These are phyloP conservation scores for Pelmatolapia mariae DNA, from an alignment of 2,113 vertebrate genomes.

Conservation along the genomic window DNA sequence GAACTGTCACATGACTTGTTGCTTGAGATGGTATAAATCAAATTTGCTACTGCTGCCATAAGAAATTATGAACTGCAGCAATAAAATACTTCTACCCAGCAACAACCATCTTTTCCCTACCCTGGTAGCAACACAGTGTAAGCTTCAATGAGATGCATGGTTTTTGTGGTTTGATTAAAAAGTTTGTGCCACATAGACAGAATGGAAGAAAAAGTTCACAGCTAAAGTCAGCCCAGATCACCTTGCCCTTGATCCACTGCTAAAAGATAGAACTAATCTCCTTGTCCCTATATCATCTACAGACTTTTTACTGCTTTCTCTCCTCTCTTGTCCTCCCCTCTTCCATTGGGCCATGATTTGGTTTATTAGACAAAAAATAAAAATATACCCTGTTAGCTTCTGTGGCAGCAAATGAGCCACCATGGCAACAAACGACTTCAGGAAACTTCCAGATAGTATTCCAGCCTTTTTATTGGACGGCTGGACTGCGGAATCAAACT, in stretches of 20 bases:
- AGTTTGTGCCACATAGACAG: conserved; percentile 42
- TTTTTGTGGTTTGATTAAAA: conserved; percentile 51
- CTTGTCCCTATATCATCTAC: conserved; percentile 59
- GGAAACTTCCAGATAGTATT: conserved; percentile 42
- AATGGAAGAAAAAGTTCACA: conserved; percentile 47
- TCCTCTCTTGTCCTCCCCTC: conserved; percentile 40
- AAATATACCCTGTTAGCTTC: conserved; percentile 68
- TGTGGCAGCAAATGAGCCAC: conserved; percentile 66
- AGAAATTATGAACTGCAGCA: neutral
- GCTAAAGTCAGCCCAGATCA: conserved; percentile 43
- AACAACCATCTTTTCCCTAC: conserved; percentile 48
- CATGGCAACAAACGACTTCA: conserved; percentile 73
- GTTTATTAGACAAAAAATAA: conserved; percentile 76
- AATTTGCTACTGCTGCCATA: neutral
- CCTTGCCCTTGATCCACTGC: conserved; percentile 58
- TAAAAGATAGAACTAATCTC: conserved; percentile 56
- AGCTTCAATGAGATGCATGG: conserved; percentile 8
- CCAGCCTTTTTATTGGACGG: conserved; percentile 50
- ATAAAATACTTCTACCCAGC: conserved; percentile 47
- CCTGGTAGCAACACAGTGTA: conserved; percentile 26
- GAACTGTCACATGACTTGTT: conserved; percentile 2
- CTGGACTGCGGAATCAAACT: conserved; percentile 36
- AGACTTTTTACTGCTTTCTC: conserved; percentile 67
- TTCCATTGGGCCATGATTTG: conserved; percentile 66
- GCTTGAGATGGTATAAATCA: neutral